Evolutionary conservation across 2,113 vertebrate genomes (phyloP).

Genomic region (Sterna hirundo): DNA sequence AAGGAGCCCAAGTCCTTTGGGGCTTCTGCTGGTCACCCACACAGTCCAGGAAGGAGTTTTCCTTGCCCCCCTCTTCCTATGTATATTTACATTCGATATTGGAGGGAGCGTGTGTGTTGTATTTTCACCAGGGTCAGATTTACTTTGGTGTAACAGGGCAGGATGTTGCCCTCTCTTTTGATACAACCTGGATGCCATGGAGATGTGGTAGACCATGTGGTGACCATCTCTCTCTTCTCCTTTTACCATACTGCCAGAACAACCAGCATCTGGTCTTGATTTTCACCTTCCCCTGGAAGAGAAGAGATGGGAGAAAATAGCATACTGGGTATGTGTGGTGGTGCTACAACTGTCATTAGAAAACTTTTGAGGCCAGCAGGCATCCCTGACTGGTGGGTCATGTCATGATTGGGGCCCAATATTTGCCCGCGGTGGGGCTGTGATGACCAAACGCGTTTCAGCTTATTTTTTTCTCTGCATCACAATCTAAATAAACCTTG

Average conservation of each 20-base stretch:
- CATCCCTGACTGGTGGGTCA: neutral
- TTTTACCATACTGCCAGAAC: neutral
- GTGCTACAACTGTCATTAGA: neutral
- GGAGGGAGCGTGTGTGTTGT: neutral
- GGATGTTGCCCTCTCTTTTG: neutral
- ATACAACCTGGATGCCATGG: neutral
- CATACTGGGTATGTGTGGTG: neutral
- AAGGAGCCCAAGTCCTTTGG: neutral
- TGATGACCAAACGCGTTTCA: neutral
- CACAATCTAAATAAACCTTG: fast-evolving
- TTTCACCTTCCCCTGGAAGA: neutral
- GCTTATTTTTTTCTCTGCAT: neutral
- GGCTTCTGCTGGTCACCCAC: neutral
- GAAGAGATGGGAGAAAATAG: neutral
- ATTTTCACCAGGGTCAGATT: neutral
- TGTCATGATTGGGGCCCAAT: fast-evolving
- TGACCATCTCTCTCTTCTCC: neutral
- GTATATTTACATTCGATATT: neutral
- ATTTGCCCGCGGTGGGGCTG: neutral
- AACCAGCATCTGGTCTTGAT: neutral
- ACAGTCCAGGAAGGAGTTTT: neutral
- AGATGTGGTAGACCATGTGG: neutral
- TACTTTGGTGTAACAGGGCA: neutral
- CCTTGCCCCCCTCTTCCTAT: fast-evolving
- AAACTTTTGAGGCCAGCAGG: neutral